These are phyloP conservation scores for Oeneis ivallda DNA, from an alignment of 2,888 invertebrate species.

Conservation along the genomic window DNA sequence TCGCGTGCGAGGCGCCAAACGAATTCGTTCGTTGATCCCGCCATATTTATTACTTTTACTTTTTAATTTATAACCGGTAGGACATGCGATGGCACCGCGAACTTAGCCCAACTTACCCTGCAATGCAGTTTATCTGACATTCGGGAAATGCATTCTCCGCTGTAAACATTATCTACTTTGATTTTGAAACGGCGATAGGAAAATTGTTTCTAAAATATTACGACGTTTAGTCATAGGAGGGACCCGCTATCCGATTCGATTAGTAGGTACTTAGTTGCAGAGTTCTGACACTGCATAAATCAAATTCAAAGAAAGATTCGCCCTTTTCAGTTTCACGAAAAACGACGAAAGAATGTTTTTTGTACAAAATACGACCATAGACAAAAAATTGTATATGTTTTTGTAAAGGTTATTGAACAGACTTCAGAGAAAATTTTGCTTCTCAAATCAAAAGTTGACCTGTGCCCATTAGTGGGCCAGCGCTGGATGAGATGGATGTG, in stretches of 20 bases:
- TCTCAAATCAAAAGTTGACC: too few species aligned
- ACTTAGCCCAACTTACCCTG: slow-evolving; percentile 39
- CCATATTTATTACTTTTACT: slow-evolving; percentile 49
- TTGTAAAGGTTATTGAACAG: too few species aligned
- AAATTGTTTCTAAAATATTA: slow-evolving; percentile 15
- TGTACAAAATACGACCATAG: too few species aligned
- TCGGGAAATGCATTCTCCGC: slow-evolving; percentile 26
- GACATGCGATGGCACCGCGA: slow-evolving; percentile 42
- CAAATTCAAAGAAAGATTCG: too few species aligned
- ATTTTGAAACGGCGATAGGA: slow-evolving; percentile 11
- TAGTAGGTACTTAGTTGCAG: too few species aligned
- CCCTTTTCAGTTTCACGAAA: too few species aligned
- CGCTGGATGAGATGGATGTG: too few species aligned
- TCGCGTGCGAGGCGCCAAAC: slow-evolving; percentile 46
- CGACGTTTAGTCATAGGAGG: not conserved
- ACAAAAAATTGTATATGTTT: too few species aligned
- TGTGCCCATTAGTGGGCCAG: too few species aligned
- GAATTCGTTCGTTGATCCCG: slow-evolving; percentile 46
- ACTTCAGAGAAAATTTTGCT: too few species aligned
- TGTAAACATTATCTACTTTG: slow-evolving; percentile 16
- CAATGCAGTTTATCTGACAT: slow-evolving; percentile 41
- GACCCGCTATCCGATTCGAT: not conserved
- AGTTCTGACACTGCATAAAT: too few species aligned
- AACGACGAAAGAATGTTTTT: too few species aligned
- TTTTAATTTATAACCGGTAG: slow-evolving; percentile 45